Evolutionary conservation across 2,888 invertebrate genomes (phyloP).

Genomic region (Cryptus armator): DNA sequence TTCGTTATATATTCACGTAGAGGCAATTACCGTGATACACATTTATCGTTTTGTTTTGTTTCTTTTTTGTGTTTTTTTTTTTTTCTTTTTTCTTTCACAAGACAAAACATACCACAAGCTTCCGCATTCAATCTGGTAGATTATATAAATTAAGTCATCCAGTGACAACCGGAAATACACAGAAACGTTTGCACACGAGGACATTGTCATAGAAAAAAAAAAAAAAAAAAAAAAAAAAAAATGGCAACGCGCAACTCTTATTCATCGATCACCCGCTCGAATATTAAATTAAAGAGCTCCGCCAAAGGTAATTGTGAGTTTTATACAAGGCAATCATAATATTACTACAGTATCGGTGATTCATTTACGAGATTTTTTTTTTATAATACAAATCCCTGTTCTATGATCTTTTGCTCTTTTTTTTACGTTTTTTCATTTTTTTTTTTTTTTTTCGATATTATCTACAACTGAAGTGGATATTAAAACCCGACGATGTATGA

Average conservation of each 20-base stretch:
- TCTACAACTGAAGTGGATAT: slow-evolving; percentile 62
- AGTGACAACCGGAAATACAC: slow-evolving; percentile 56
- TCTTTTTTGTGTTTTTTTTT: slow-evolving; percentile 32
- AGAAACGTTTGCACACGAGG: slow-evolving; percentile 61
- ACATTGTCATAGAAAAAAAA: slow-evolving; percentile 33
- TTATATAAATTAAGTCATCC: slow-evolving; percentile 68
- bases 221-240: not conserved
- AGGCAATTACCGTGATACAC: slow-evolving; percentile 57
- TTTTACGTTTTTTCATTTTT: slow-evolving; percentile 26
- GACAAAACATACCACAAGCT: slow-evolving; percentile 68
- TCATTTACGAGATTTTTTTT: slow-evolving; percentile 43
- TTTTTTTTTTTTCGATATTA: slow-evolving; percentile 47
- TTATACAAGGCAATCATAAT: slow-evolving; percentile 56
- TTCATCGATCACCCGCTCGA: slow-evolving; percentile 67
- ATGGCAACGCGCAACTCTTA: slow-evolving; percentile 63
- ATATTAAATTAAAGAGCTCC: slow-evolving; percentile 66
- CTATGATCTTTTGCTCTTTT: slow-evolving; percentile 50
- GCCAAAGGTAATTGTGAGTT: slow-evolving; percentile 61
- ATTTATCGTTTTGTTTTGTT: slow-evolving; percentile 30
- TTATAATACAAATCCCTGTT: slow-evolving; percentile 59
- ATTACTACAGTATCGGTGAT: slow-evolving; percentile 33
- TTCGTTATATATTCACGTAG: slow-evolving; percentile 45
- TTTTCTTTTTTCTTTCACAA: slow-evolving; percentile 47
- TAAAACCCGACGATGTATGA: not conserved
- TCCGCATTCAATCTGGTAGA: slow-evolving; percentile 68